phyloP scores from a whole-genome alignment of 1,140 invertebrate species.

The Drosophila biarmipes region DNA sequence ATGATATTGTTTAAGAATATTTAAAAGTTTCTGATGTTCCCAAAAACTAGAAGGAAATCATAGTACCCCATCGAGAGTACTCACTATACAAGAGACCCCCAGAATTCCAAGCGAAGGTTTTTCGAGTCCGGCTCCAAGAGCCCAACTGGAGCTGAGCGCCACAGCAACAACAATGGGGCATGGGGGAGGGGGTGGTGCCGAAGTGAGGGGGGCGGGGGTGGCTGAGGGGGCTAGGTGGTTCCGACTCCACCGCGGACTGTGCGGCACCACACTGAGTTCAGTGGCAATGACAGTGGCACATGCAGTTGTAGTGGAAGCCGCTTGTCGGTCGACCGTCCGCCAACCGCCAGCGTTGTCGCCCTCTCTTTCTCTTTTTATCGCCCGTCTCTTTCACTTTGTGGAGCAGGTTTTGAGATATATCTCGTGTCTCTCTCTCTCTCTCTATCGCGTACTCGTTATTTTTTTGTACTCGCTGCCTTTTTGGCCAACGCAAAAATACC shows the following conservation, averaged over 20 bases:
- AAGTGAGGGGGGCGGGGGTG: background rate
- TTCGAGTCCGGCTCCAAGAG: conserved; percentile 45
- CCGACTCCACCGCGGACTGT: conserved; percentile 35
- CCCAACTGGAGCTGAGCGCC: conserved; percentile 41
- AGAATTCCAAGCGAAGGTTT: conserved; percentile 75
- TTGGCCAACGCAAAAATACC: conserved; percentile 73
- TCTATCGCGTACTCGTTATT: conserved; percentile 53
- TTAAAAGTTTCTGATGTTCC: background rate
- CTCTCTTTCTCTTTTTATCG: conserved; percentile 7
- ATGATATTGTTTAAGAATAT: background rate
- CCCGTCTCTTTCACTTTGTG: conserved; percentile 14
- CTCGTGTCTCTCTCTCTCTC: conserved; percentile 23
- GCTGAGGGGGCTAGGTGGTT: conserved; percentile 6
- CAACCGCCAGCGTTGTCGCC: conserved; percentile 67
- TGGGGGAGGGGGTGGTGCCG: background rate
- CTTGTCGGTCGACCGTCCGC: conserved; percentile 68
- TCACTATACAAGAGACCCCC: conserved; percentile 22
- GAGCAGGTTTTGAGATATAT: conserved; percentile 47
- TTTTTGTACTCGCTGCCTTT: conserved; percentile 61
- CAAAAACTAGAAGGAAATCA: background rate
- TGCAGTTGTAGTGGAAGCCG: conserved; percentile 84
- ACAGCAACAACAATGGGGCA: conserved; percentile 30
- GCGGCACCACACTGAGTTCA: conserved; percentile 84
- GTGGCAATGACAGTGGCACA: conserved; percentile 85
- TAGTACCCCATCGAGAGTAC: background rate